Base-by-base conservation (phyloP, 2,797 vertebrate species). In the Geotrypetes seraphini region DNA sequence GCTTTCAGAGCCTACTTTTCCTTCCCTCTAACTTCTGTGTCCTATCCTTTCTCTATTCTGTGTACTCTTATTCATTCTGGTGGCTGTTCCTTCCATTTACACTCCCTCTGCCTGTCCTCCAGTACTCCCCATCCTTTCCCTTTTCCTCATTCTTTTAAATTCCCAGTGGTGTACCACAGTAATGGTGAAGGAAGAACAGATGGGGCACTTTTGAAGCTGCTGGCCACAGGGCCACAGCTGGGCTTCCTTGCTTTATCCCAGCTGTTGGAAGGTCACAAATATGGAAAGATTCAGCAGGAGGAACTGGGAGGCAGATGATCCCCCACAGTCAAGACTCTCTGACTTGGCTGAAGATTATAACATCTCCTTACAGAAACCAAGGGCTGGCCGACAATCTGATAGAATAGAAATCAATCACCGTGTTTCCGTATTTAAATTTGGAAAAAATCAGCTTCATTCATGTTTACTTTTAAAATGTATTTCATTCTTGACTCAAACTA, bases 151-250 rank as follows among this genome's bases (percentile, higher is more conserved):
- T 19, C 16, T 15, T 31, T 35, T 24, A 29, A 33, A 14, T 4
- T 14, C 23, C 16, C 7, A 5, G 12, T 16, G 5, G 39, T 51
- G 49, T 49, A 42, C 10, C 0, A 5, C 23, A 10, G 0, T 2
- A 42, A 33, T 36, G 43, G 13, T 36, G 21, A 22, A 28, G 19
- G 2, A 18, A 28, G 41, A 17, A 50, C 57, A 41, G 51, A 45
- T 30, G 47, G 30, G 46, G 16, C 18, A 15, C 0, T 1, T 31
- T 25, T 1, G 47, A 47, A 47, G 23, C 25, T 3, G 5, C 5
- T 33, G 22, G 28, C 22, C 15, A 7, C 22, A n/a, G 10, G 31
- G 31, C 31, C 29, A 10, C 22, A 22, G 21, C 25, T 23, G 13
- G 39, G 22, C 35, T 31, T 39, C 26, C 26, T 39, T 43, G 31